Evolutionary conservation across 2,888 invertebrate species (phyloP).

Genomic region (Lasiommata megera): DNA sequence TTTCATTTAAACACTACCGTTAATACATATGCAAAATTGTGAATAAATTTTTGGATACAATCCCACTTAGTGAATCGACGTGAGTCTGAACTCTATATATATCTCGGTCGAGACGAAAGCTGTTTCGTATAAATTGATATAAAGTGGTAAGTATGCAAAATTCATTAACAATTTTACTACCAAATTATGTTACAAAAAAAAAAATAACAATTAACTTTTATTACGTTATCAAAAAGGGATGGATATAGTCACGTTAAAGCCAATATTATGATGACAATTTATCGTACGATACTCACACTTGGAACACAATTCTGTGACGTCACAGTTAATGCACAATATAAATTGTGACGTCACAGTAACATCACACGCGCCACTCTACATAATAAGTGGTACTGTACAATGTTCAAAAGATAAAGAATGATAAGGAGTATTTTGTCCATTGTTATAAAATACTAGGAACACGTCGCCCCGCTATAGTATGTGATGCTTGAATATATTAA

Average conservation of each 20-base stretch:
- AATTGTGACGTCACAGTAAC: not conserved
- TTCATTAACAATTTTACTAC: not conserved
- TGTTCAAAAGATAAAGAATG: no score
- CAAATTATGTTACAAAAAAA: not conserved
- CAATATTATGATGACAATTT: not conserved
- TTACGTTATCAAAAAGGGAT: not conserved
- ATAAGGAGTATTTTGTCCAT: no score
- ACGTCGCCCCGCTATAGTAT: no score
- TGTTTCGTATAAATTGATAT: no score
- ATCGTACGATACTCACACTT: not conserved
- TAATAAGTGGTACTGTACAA: no score
- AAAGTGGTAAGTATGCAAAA: not conserved
- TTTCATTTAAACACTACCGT: constrained; percentile 68
- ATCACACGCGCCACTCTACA: not conserved
- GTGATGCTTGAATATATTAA: no score
- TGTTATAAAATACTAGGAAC: no score
- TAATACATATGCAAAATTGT: not conserved
- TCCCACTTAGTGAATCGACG: not conserved
- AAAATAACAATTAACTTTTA: not conserved
- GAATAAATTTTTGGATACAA: not conserved
- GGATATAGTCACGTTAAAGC: no score
- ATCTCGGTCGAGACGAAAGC: no score
- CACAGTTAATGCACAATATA: not conserved
- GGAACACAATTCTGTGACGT: not conserved
- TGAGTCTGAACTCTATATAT: no score